A percentile compares a stretch with the other conserved stretches of the same genome.
Evolutionary conservation across 2,797 vertebrate species (phyloP).

Genomic region (Petrocephalus sullivani): DNA sequence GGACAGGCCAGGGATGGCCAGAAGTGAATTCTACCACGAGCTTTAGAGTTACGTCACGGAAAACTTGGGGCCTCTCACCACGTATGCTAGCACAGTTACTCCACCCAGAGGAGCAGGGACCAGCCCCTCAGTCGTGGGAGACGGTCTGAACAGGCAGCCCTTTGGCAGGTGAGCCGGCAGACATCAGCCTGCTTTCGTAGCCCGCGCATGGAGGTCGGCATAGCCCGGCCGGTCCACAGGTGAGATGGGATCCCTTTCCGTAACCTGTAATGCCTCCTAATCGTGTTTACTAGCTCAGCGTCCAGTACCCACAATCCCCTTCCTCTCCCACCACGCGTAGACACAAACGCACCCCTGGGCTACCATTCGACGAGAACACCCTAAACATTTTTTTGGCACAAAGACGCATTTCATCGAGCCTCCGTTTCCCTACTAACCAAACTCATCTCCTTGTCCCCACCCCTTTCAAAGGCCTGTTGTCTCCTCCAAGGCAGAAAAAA

Average conservation of each 20-base stretch:
- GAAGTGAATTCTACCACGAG: neutral
- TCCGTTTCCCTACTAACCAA: neutral
- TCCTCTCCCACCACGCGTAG: neutral
- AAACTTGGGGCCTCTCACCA: neutral
- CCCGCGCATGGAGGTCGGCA: neutral
- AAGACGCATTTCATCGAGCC: neutral
- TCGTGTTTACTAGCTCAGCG: neutral
- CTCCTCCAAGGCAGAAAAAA: constrained; percentile 30
- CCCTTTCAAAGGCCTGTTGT: neutral
- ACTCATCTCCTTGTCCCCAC: neutral
- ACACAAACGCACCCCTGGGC: neutral
- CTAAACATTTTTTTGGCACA: constrained; percentile 4
- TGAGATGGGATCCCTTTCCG: neutral
- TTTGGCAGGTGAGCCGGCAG: neutral
- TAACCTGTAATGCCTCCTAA: too few relatives aligned
- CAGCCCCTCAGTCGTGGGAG: neutral
- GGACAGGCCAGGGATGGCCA: neutral
- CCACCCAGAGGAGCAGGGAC: neutral
- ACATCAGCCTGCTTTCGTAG: neutral
- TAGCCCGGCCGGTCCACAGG: neutral
- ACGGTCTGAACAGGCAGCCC: neutral
- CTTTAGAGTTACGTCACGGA: neutral
- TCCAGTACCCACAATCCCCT: neutral
- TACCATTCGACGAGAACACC: neutral
- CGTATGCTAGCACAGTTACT: neutral